Evolutionary conservation across 2,113 vertebrate species (phyloP), one percentile per base, ranked within the genome.

Genomic region (Octodon degus): DNA sequence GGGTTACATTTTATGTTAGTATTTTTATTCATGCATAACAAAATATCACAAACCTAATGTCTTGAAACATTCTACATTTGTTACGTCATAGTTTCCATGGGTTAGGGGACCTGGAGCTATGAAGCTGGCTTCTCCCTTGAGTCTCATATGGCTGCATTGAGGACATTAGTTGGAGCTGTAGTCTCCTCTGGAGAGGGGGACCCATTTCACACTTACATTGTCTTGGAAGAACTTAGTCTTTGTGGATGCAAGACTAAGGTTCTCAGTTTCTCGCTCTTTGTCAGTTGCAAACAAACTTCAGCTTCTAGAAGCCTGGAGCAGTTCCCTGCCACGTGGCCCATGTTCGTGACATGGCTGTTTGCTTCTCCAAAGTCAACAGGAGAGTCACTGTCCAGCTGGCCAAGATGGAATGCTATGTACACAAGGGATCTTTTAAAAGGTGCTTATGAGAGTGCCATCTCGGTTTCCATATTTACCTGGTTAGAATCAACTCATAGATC

Each of bases 401-500:
- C 50, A 27, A 85, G 53, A 86, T 43, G 19, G 37, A 92, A 47
- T 90, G 60, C 37, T 90, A 65, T 20, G 37, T 79, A 70, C 10
- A 25, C 67, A 55, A 76, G n/a, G 60, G 55, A 58, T 86, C 53
- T 63, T 85, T 53, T 22, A 72, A 53, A 63, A 72, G 14, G 32
- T 50, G 76, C n/a, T 79, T 30, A 14, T 65, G 47, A 63, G 43
- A 82, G 24, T 32, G 37, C 60, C 30, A 37, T 65, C n/a, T 43
- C 25, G 72, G 16, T 81, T 90, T 65, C 53, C 50, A 77, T 80
- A 62, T 92, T 80, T 88, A 88, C 22, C n/a, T 93, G 32, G n/a
- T 90, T 92, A 89, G 89, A 94, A 95, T 62, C 74, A 90, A 94
- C 20, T 47, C 22, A 82, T 34, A 37, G 55, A 90, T 72, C 55